These are phyloP conservation scores for Lepidotrigona ventralis DNA, from an alignment of 1,140 invertebrate species.

Conservation along the genomic window DNA sequence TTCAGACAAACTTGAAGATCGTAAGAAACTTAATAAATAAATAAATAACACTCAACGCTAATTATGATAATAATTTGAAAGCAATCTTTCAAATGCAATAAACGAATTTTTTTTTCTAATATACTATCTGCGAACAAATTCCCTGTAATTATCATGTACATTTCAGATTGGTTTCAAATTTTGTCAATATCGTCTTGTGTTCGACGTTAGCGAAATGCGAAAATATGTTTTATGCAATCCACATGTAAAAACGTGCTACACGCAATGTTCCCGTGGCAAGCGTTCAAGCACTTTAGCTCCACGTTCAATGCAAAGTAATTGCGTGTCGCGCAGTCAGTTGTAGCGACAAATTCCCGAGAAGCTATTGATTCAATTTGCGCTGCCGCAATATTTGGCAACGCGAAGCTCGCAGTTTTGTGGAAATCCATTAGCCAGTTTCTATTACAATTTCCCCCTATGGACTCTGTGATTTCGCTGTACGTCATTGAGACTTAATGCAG, in stretches of 20 bases:
- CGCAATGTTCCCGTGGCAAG: background rate
- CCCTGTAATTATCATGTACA: too few species aligned
- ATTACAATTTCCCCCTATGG: conserved; percentile 17
- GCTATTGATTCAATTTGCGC: background rate
- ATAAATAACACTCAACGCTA: too few species aligned
- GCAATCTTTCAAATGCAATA: too few species aligned
- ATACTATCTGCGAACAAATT: too few species aligned
- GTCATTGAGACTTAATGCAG: conserved; percentile 14
- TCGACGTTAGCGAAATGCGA: too few species aligned
- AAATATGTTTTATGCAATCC: background rate
- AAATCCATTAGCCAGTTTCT: conserved; percentile 29
- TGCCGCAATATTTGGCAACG: conserved; percentile 14
- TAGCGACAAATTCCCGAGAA: background rate
- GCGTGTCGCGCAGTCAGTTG: background rate
- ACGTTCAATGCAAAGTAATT: background rate
- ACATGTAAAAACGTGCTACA: background rate
- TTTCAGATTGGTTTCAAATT: too few species aligned
- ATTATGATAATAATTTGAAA: too few species aligned
- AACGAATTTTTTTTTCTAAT: too few species aligned
- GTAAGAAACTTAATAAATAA: too few species aligned
- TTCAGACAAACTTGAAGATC: too few species aligned
- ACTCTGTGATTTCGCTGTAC: background rate
- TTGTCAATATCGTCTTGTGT: too few species aligned
- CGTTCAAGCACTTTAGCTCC: background rate
- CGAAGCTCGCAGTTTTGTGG: background rate